phyloP scores from a whole-genome alignment of 2,797 vertebrate species.

The Phylloscopus collybita region DNA sequence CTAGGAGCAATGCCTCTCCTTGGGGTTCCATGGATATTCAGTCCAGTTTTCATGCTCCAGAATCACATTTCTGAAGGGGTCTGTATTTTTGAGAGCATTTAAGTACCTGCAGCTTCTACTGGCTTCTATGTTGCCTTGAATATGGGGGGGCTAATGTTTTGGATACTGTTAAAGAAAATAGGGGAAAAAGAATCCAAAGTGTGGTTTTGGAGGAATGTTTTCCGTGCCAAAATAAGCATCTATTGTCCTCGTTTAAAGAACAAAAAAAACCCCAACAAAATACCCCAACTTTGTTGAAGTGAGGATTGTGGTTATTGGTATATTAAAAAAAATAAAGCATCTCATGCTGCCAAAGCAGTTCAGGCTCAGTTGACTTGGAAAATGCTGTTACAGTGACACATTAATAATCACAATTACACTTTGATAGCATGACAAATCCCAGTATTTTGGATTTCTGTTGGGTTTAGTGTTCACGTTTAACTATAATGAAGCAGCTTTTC shows the following conservation, averaged over 20 bases:
- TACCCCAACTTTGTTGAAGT: not conserved
- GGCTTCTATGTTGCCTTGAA: not conserved
- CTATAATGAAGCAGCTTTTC: not conserved
- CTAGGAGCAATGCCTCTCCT: not conserved
- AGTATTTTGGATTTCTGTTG: not conserved
- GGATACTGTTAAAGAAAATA: not conserved
- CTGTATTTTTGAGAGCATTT: not conserved
- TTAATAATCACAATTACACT: not conserved
- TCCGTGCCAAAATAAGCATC: not conserved
- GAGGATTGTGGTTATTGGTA: not conserved
- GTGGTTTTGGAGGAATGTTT: not conserved
- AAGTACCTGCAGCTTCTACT: not conserved
- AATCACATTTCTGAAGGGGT: not conserved
- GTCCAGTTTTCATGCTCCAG: not conserved
- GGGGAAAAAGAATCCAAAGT: not conserved
- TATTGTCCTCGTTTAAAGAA: not conserved
- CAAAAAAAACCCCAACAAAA: not conserved
- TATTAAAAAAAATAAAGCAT: not conserved
- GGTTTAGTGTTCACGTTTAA: not conserved
- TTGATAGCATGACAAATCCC: not conserved
- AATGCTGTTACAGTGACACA: not conserved
- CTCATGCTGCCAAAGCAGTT: not conserved
- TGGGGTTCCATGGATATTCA: not conserved
- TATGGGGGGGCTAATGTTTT: not conserved
- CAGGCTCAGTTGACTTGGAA: not conserved